These are phyloP conservation scores for Digitonthophagus gazella DNA, from an alignment of 2,888 invertebrate species.

Conservation along the genomic window DNA sequence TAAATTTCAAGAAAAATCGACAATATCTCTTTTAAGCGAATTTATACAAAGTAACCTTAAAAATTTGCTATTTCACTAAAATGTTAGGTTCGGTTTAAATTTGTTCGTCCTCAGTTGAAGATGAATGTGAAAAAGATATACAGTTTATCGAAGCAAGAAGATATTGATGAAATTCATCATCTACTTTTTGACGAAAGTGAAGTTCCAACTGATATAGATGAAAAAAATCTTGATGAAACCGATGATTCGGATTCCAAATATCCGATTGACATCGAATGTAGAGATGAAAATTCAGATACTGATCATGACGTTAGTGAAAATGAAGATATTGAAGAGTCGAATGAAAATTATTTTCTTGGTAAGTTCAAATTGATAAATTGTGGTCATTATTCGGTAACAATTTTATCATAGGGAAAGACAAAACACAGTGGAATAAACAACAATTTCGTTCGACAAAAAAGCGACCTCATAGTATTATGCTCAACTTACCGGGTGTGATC, in stretches of 20 bases:
- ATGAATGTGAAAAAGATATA: background rate
- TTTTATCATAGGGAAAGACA: slow-evolving; percentile 3
- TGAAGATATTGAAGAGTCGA: background rate
- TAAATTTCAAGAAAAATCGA: too few relatives aligned
- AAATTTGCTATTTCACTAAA: background rate
- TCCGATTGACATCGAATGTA: slow-evolving; percentile 4
- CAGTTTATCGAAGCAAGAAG: slow-evolving; percentile 6
- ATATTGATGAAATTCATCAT: background rate
- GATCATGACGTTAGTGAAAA: slow-evolving; percentile 9
- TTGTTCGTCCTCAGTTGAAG: too few relatives aligned
- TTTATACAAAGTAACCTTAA: background rate
- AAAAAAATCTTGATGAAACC: slow-evolving; percentile 2
- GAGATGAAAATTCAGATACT: background rate
- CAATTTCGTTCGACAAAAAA: slow-evolving; percentile 7
- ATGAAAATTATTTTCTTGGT: slow-evolving; percentile 13
- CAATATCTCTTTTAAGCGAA: too few relatives aligned
- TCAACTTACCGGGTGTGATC: slow-evolving; percentile 22
- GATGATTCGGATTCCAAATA: slow-evolving; percentile 4
- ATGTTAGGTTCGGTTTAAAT: too few relatives aligned
- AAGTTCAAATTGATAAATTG: background rate
- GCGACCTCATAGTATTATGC: slow-evolving; percentile 23
- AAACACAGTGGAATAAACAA: slow-evolving; percentile 20
- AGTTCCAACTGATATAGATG: background rate
- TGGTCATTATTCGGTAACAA: too few relatives aligned
- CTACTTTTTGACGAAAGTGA: slow-evolving; percentile 4